These are phyloP conservation scores for Arremon brunneinucha DNA, from an alignment of 2,797 vertebrate genomes.

Conservation along the genomic window DNA sequence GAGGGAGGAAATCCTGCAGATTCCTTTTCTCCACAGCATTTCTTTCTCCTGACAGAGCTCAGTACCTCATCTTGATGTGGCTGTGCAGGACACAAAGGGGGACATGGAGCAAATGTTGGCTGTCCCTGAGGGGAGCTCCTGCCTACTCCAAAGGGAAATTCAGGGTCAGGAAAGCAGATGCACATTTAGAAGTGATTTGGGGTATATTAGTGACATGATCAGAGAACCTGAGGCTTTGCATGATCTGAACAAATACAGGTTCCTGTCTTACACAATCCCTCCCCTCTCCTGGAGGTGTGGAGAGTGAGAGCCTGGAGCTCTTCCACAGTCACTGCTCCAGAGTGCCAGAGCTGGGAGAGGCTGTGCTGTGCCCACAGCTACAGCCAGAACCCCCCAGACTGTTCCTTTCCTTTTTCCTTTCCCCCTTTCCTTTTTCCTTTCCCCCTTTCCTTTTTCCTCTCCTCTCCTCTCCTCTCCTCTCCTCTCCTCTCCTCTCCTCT, in stretches of 20 bases:
- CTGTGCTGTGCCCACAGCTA: not conserved
- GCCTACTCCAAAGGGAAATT: too few relatives aligned
- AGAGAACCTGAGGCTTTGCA: not conserved
- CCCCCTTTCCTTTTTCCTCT: too few relatives aligned
- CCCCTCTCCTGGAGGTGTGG: not conserved
- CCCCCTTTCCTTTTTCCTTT: too few relatives aligned
- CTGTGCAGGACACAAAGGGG: not conserved
- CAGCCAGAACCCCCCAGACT: not conserved
- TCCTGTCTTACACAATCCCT: not conserved
- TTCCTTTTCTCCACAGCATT: not conserved
- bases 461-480: too few relatives aligned
- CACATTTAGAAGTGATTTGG: not conserved
- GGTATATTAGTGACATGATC: not conserved
- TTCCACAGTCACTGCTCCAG: fast-evolving
- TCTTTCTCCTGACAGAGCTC: not conserved
- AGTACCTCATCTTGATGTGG: not conserved
- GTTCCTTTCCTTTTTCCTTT: too few relatives aligned
- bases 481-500: too few relatives aligned
- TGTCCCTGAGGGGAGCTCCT: too few relatives aligned
- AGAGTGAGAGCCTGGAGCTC: not conserved
- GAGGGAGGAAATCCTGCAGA: not conserved
- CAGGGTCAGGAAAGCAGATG: not conserved
- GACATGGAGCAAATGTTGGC: not conserved
- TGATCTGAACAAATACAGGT: not conserved
- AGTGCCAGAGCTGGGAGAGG: not conserved